Evolutionary conservation across 2,113 vertebrate genomes (phyloP).

Genomic region (Anoplopoma fimbria): DNA sequence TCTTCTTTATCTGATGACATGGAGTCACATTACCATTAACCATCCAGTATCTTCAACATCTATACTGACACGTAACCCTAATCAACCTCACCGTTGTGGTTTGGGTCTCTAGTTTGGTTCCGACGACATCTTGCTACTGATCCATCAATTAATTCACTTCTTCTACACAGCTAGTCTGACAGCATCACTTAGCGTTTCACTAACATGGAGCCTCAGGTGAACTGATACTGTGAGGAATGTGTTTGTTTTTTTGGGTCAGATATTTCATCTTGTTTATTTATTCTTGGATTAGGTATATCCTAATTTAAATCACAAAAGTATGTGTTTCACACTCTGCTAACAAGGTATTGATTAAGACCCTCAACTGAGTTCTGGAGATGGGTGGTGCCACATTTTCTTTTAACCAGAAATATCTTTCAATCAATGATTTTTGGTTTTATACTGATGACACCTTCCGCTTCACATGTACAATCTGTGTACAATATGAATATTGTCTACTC

Average conservation of each 20-base stretch:
- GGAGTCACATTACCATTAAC: not conserved
- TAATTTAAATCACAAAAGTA: not conserved
- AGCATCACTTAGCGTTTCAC: not conserved
- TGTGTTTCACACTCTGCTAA: not conserved
- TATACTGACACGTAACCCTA: not conserved
- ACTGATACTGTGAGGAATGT: not conserved
- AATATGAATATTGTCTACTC: not conserved
- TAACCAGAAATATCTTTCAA: not conserved
- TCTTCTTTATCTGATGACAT: conserved; percentile 32
- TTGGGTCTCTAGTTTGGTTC: conserved; percentile 6
- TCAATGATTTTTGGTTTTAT: not conserved
- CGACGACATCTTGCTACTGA: not conserved
- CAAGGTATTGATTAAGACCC: not conserved
- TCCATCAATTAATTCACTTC: not conserved
- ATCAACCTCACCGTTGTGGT: not conserved
- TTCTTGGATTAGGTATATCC: not conserved
- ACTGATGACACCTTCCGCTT: not conserved
- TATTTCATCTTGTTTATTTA: not conserved
- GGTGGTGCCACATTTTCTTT: not conserved
- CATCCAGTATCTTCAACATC: not conserved
- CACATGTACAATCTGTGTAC: not conserved
- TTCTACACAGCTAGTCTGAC: not conserved
- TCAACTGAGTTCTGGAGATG: not conserved
- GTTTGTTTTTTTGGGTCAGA: not conserved
- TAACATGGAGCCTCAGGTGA: not conserved